Percentiles rank a stretch among this genome's conserved stretches.
Conservation (phyloP, 2,888 invertebrate species). For the Sialis lutaria region DNA sequence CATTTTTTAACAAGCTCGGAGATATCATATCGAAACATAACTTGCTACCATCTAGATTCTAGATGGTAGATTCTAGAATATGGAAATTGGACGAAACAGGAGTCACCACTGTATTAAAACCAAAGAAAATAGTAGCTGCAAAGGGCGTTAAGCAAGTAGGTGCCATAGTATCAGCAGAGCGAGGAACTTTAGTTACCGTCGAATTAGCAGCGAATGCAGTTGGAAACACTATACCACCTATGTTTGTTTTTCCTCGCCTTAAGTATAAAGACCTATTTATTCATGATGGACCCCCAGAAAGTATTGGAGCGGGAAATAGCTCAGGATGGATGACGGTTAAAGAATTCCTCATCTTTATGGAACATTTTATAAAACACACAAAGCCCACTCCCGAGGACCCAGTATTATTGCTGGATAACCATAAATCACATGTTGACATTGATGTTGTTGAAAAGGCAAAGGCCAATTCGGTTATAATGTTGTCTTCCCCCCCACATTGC, state of each 20-base stretch:
- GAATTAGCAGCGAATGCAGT: constrained; percentile 11
- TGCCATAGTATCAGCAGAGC: constrained; percentile 9
- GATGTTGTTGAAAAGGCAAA: constrained; percentile 12
- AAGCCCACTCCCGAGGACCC: constrained; percentile 11
- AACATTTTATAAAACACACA: constrained; percentile 15
- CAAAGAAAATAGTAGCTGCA: constrained; percentile 2
- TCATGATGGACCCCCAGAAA: constrained; percentile 14
- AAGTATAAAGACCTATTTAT: constrained; percentile 12
- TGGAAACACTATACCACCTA: constrained; percentile 12
- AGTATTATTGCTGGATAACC: constrained; percentile 16
- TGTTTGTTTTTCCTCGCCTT: constrained; percentile 16
- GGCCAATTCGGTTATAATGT: constrained; percentile 12
- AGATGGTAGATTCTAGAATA: background rate
- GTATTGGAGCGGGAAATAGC: constrained; percentile 16
- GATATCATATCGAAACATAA: background rate
- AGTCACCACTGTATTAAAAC: constrained; percentile 3
- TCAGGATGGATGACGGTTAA: constrained; percentile 16
- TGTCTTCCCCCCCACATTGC: constrained; percentile 16
- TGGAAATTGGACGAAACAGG: constrained; percentile 5
- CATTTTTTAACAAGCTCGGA: background rate
- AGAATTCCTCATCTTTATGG: constrained; percentile 14
- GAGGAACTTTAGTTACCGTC: constrained; percentile 12
- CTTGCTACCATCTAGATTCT: too few species aligned
- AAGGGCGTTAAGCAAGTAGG: constrained; percentile 8
- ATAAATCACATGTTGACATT: constrained; percentile 15